Percentiles rank a stretch among this genome's conserved stretches.
Evolutionary conservation across 2,113 vertebrate genomes (phyloP).

Genomic region (Empidonax traillii): DNA sequence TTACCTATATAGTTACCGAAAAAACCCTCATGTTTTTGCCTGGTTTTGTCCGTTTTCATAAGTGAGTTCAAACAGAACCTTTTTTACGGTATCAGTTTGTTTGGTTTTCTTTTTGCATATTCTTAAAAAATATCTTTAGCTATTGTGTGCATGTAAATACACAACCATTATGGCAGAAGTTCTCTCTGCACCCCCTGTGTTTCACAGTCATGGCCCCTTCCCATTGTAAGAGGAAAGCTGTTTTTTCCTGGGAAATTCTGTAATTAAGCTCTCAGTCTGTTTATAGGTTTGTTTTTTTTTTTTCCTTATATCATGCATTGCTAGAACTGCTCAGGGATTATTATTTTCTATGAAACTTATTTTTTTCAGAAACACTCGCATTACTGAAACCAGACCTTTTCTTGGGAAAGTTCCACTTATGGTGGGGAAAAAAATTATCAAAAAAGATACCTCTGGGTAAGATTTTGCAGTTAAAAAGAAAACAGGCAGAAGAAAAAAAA

Average conservation of each 20-base stretch:
- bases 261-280: neutral
- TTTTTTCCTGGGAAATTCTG: neutral
- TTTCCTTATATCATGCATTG: neutral
- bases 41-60: neutral
- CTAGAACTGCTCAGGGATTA: neutral
- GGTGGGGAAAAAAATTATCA: fast-evolving
- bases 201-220: neutral
- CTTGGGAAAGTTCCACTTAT: neutral
- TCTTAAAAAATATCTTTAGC: neutral
- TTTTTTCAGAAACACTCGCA: neutral
- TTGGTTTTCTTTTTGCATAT: neutral
- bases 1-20: neutral
- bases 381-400: neutral
- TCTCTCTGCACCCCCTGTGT: neutral
- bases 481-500: neutral
- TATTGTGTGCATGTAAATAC: neutral
- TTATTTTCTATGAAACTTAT: neutral
- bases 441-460: neutral
- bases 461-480: neutral
- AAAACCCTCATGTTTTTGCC: neutral
- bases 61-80: neutral
- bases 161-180: neutral
- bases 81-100: neutral
- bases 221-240: neutral
- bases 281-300: neutral